These are phyloP conservation scores for Scomberomorus guttatus DNA, from an alignment of 2,797 vertebrate species.

Conservation along the genomic window DNA sequence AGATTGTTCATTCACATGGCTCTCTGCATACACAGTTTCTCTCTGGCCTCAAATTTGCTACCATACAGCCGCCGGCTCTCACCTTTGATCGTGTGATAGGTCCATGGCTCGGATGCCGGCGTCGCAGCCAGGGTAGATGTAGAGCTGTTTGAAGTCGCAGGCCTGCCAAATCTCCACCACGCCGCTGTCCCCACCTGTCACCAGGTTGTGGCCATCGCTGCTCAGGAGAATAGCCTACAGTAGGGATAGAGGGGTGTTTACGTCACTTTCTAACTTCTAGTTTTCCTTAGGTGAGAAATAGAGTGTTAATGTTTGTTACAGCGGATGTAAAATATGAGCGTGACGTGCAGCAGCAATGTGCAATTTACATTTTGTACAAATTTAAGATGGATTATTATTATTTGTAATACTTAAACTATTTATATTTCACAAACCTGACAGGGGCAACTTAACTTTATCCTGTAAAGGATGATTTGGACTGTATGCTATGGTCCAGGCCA, in stretches of 20 bases:
- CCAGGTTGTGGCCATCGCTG: conserved; percentile 97
- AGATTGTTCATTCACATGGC: neutral
- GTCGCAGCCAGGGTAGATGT: conserved; percentile 98
- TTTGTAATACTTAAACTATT: neutral
- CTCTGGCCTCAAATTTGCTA: neutral
- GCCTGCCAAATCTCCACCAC: conserved; percentile 99
- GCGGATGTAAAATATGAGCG: neutral
- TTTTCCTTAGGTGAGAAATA: neutral
- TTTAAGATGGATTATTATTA: neutral
- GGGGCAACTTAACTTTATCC: neutral
- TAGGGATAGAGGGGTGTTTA: neutral
- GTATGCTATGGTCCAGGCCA: neutral
- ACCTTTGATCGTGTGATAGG: conserved; percentile 99
- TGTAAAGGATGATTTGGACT: neutral
- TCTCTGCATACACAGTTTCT: neutral
- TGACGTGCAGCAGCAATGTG: neutral
- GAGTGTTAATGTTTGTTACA: neutral
- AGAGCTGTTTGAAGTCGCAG: conserved; percentile 98
- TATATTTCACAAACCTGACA: neutral
- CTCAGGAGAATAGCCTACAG: conserved; percentile 94
- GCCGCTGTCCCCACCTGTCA: conserved; percentile 96
- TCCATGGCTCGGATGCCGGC: conserved; percentile 97
- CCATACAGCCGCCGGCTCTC: conserved; percentile 41
- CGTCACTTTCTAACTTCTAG: neutral
- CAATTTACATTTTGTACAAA: neutral